These are phyloP conservation scores for Pseudopipra pipra DNA, from an alignment of 2,113 vertebrate genomes.

Conservation along the genomic window DNA sequence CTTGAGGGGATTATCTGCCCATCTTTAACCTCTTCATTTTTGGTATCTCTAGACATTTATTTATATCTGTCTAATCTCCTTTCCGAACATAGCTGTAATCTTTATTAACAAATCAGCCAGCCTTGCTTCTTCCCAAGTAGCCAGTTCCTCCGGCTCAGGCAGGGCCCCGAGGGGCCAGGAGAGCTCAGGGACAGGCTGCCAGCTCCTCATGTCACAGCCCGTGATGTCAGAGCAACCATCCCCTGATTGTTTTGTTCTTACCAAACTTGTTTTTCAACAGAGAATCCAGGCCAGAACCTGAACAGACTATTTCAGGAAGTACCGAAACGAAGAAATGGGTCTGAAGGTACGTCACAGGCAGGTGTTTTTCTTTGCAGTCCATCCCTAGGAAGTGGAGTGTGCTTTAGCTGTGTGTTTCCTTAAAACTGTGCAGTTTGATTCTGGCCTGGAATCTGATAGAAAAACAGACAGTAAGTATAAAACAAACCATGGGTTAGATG, in stretches of 20 bases:
- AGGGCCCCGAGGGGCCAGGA: background rate
- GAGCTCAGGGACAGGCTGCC: slow-evolving; percentile 49
- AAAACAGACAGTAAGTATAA: slow-evolving; percentile 87
- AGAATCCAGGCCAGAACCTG: slow-evolving; percentile 99
- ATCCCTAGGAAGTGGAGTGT: slow-evolving; percentile 81
- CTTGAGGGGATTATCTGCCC: slow-evolving; percentile 60
- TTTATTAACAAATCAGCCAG: slow-evolving; percentile 65
- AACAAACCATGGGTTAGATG: slow-evolving; percentile 79
- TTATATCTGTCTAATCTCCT: slow-evolving; percentile 55
- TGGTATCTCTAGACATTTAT: slow-evolving; percentile 47
- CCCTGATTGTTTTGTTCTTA: slow-evolving; percentile 90
- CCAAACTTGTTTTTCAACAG: slow-evolving; percentile 97
- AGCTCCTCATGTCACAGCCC: slow-evolving; percentile 74
- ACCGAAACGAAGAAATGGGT: slow-evolving; percentile 96
- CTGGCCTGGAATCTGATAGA: slow-evolving; percentile 91
- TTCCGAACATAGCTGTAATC: slow-evolving; percentile 58
- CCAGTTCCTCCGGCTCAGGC: slow-evolving; percentile 36
- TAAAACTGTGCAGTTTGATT: slow-evolving; percentile 79
- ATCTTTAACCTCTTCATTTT: slow-evolving; percentile 54
- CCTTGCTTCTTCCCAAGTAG: slow-evolving; percentile 65
- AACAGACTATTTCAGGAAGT: slow-evolving; percentile 98
- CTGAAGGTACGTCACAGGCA: slow-evolving; percentile 94
- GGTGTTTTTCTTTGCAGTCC: slow-evolving; percentile 89
- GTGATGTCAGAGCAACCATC: slow-evolving; percentile 72
- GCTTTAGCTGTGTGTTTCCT: slow-evolving; percentile 76